phyloP scores from a whole-genome alignment of 2,113 vertebrate genomes.

The Sander lucioperca region DNA sequence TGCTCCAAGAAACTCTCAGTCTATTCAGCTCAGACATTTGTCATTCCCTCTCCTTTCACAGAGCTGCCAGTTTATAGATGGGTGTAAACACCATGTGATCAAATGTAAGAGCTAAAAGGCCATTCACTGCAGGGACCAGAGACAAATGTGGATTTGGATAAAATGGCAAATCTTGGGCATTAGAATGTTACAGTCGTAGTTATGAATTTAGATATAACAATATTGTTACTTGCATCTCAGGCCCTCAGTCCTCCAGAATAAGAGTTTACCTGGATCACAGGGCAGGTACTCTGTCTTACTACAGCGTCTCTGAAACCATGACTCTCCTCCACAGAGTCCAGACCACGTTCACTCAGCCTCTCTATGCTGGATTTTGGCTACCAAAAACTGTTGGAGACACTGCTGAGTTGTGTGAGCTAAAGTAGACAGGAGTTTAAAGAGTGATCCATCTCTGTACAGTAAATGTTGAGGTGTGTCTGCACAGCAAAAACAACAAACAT shows the following conservation, averaged over 20 bases:
- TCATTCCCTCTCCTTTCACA: background rate
- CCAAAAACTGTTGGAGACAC: too few species aligned
- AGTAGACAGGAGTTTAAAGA: too few species aligned
- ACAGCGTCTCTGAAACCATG: slow-evolving; percentile 13
- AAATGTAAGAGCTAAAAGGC: too few species aligned
- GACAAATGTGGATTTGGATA: background rate
- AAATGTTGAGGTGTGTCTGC: too few species aligned
- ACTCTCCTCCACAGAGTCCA: slow-evolving; percentile 41
- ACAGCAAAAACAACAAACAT: too few species aligned
- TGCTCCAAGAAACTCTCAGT: background rate
- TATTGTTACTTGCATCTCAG: accelerated
- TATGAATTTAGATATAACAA: background rate
- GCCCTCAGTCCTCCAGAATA: slow-evolving; percentile 17
- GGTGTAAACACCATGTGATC: too few species aligned
- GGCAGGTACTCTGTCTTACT: slow-evolving; percentile 17
- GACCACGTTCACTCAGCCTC: slow-evolving; percentile 38
- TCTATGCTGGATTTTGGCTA: slow-evolving; percentile 19
- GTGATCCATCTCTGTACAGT: too few species aligned
- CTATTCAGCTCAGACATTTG: background rate
- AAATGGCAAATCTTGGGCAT: background rate
- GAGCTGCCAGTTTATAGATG: too few species aligned
- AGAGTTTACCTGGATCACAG: slow-evolving; percentile 29
- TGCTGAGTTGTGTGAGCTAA: too few species aligned
- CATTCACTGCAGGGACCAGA: accelerated
- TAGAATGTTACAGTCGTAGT: accelerated